Conservation (phyloP, 2,797 vertebrate species). For the Pantherophis vulpinus region DNA sequence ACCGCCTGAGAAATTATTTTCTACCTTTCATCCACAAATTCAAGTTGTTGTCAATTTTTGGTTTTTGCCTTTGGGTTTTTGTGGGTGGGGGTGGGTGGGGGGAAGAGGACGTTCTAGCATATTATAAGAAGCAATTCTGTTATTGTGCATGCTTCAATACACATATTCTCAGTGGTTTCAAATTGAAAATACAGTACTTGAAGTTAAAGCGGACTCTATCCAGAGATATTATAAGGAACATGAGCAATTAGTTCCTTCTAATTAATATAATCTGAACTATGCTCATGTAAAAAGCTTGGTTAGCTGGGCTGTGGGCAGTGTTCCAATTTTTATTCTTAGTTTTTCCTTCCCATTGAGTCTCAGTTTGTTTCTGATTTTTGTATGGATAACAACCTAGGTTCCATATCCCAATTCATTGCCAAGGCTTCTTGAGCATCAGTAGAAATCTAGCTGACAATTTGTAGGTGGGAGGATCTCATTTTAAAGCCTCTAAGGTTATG, state of each 20-base stretch:
- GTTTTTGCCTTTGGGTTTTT: neutral
- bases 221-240: constrained; percentile 19
- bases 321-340: constrained; percentile 27
- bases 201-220: constrained; percentile 27
- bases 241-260: constrained; percentile 33
- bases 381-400: neutral
- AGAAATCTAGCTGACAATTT: neutral
- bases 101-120: neutral
- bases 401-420: neutral
- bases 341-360: neutral
- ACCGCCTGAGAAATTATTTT: constrained; percentile 7
- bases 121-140: constrained; percentile 27
- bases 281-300: constrained; percentile 17
- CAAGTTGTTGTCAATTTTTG: neutral
- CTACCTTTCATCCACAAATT: neutral
- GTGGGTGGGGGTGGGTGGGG: neutral
- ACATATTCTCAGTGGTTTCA: constrained; percentile 2
- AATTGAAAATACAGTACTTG: constrained; percentile 23
- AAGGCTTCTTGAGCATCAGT: neutral
- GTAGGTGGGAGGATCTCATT: rapidly evolving
- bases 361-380: neutral
- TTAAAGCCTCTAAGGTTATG: neutral
- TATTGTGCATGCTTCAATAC: constrained; percentile 38
- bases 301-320: constrained; percentile 18
- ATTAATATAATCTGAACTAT: constrained; percentile 12